phyloP scores from a whole-genome alignment of 2,113 vertebrate genomes.

The Synodontis membranacea region DNA sequence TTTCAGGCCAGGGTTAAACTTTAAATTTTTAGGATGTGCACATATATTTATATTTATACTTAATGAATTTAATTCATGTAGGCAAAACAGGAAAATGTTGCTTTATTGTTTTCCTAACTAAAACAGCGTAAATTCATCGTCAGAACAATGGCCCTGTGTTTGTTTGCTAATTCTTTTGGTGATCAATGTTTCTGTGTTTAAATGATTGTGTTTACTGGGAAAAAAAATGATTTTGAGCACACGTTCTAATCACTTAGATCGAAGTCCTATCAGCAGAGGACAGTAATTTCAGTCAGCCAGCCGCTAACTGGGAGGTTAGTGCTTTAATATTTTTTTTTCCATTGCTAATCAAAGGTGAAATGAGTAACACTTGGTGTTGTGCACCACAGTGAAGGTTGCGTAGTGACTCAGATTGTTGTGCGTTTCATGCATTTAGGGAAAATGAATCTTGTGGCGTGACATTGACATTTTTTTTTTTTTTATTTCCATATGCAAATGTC shows the following conservation, averaged over 20 bases:
- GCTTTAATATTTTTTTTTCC: slow-evolving; percentile 82
- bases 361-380: slow-evolving; percentile 49
- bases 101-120: not conserved
- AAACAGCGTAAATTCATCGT: not conserved
- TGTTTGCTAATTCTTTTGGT: not conserved
- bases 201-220: slow-evolving; percentile 87
- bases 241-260: slow-evolving; percentile 96
- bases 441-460: slow-evolving; percentile 10
- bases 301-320: slow-evolving; percentile 96
- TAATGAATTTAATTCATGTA: not conserved
- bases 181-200: slow-evolving; percentile 54
- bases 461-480: slow-evolving; percentile 9
- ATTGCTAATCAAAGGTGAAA: slow-evolving; percentile 57
- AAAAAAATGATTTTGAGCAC: slow-evolving; percentile 92
- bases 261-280: slow-evolving; percentile 92
- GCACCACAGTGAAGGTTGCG: slow-evolving; percentile 30
- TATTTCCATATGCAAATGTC: slow-evolving; percentile 29
- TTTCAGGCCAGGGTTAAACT: not conserved
- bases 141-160: not conserved
- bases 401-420: slow-evolving; percentile 32
- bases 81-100: not conserved
- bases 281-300: slow-evolving; percentile 95
- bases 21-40: not conserved
- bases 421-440: slow-evolving; percentile 10
- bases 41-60: not conserved